Percentiles rank a stretch among this genome's conserved stretches.
Conservation (phyloP, 1,140 invertebrate species). For the Drosophila pseudoananassae region DNA sequence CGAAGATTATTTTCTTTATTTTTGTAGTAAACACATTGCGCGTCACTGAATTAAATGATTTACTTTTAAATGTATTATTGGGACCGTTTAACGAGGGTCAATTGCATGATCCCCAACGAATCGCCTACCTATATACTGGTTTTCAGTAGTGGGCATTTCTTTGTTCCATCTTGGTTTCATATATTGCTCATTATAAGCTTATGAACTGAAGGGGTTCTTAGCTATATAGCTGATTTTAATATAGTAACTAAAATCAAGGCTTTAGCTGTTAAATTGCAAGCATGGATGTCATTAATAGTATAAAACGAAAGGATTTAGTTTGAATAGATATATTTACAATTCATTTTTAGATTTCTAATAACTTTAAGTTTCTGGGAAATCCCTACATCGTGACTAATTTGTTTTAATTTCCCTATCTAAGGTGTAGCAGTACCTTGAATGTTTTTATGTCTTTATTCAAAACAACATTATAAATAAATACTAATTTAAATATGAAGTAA, state of each 20-base stretch:
- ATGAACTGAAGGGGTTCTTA: background rate
- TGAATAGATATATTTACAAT: too few relatives aligned
- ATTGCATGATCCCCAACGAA: conserved; percentile 41
- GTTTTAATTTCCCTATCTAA: background rate
- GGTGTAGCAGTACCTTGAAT: conserved; percentile 14
- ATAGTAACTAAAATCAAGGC: too few relatives aligned
- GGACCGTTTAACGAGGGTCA: conserved; percentile 47
- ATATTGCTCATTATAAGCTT: background rate
- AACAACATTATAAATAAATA: conserved; percentile 21
- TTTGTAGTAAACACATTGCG: conserved; percentile 51
- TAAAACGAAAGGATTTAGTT: too few relatives aligned
- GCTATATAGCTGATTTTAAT: background rate
- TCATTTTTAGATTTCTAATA: background rate
- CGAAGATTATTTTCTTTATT: conserved; percentile 23
- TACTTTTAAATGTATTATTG: conserved; percentile 38
- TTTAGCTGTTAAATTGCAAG: too few relatives aligned
- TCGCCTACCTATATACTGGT: conserved; percentile 47
- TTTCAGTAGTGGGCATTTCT: conserved; percentile 27
- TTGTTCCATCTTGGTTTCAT: conserved; percentile 27
- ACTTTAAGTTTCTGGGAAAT: background rate
- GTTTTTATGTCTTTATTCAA: background rate
- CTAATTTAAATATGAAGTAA: conserved; percentile 25
- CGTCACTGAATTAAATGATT: conserved; percentile 44
- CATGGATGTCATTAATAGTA: too few relatives aligned
- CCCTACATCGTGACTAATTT: background rate